These are phyloP conservation scores for Synanthedon vespiformis DNA, from an alignment of 2,888 invertebrate species.

Conservation along the genomic window DNA sequence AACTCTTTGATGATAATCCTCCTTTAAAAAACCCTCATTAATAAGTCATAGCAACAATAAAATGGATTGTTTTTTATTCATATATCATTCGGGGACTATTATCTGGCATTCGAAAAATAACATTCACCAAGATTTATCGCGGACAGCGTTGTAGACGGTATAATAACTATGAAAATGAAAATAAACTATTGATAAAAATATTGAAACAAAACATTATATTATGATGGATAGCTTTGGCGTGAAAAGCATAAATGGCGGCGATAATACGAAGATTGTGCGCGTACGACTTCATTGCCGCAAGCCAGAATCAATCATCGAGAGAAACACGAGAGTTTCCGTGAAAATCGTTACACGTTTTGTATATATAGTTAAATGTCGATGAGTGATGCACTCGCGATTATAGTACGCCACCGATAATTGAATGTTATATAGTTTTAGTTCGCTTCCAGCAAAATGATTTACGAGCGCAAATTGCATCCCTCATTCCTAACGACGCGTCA, in stretches of 20 bases:
- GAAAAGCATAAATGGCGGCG: conserved; percentile 30
- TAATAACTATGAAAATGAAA: conserved; percentile 20
- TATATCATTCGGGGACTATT: conserved; percentile 40
- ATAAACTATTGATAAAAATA: conserved; percentile 25
- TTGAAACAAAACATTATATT: conserved; percentile 9
- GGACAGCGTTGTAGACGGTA: conserved; percentile 17
- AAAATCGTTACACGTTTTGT: conserved; percentile 36
- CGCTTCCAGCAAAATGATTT: neutral
- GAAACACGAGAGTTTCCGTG: conserved; percentile 21
- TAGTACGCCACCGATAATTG: neutral
- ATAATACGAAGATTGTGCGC: conserved; percentile 29
- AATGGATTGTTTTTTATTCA: conserved; percentile 38
- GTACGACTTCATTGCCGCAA: conserved; percentile 15
- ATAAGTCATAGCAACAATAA: conserved; percentile 38
- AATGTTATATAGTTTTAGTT: neutral
- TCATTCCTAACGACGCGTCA: neutral
- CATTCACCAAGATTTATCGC: conserved; percentile 37
- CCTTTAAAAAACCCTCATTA: conserved; percentile 43
- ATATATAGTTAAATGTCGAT: conserved; percentile 1
- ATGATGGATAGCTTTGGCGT: conserved; percentile 30
- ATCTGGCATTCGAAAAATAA: conserved; percentile 40
- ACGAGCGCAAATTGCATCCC: neutral
- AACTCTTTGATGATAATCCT: conserved; percentile 39
- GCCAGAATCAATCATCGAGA: conserved; percentile 27
- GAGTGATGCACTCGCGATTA: neutral